Base-by-base conservation (phyloP, 2,797 vertebrate genomes). In the Iguana delicatissima region DNA sequence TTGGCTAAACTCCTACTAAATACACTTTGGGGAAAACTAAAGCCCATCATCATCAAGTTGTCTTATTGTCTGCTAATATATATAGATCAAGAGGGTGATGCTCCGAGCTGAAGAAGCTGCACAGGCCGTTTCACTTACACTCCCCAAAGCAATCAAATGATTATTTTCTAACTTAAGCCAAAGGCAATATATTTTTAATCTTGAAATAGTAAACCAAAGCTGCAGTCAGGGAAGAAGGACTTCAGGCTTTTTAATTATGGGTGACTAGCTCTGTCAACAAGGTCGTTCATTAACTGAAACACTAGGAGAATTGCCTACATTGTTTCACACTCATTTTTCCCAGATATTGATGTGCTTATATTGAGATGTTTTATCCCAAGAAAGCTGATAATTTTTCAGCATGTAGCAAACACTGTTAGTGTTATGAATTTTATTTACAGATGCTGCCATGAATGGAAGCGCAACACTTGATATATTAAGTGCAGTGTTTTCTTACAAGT, bases 201-300 rank as follows among this genome's bases (percentile, higher is more conserved):
- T 74, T 79, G 0, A 55, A 85, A 77, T 89, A 57, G n/a, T 35
- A 42, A 0, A 42, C 90, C 74, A 67, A 82, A 86, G 77, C 79
- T 24, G 14, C 38, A 93, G 86, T 91, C 74, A 92, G 77, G 22
- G 73, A 89, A 90, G 20, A 55, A 79, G 74, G 20, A 89, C 64
- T 52, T 95, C 10, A 0, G 22, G 84, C 14, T 76, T 74, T 90
- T 80, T 91, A 91, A 94, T 73, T 92, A 73, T 38, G 72, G 50
- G 76, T 32, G n/a, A 87, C 80, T 64, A 64, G 88, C 89, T 96
- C 87, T 92, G 26, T 85, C 87, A 90, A 64, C 76, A 88, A 93
- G 91, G 89, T 93, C 90, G 91, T 88, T 94, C 81, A 88, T 93
- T 94, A 95, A 89, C 83, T 74, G 42, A 77, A 92, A 84, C 84